Evolutionary conservation across 2,113 vertebrate genomes (phyloP).

Genomic region (Tauraco erythrolophus): DNA sequence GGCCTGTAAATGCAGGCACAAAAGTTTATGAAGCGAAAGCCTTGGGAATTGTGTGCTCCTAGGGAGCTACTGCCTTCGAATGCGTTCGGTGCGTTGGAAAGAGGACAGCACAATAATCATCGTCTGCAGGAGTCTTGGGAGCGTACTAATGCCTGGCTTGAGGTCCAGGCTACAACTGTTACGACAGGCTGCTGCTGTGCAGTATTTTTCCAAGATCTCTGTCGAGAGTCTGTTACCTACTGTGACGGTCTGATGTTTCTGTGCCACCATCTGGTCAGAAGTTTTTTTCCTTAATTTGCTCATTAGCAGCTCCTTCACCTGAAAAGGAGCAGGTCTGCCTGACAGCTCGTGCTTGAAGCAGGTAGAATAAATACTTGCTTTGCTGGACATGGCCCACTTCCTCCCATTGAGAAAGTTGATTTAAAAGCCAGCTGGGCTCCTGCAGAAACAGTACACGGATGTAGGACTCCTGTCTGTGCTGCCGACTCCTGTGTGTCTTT

Average conservation of each 20-base stretch:
- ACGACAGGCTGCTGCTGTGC: not conserved
- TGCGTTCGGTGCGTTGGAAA: not conserved
- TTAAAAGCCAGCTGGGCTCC: not conserved
- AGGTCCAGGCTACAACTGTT: not conserved
- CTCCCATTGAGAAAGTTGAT: not conserved
- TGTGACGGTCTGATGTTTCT: constrained; percentile 26
- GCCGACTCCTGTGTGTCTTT: not conserved
- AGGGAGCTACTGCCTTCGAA: not conserved
- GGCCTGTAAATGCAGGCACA: too few species aligned
- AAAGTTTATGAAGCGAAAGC: not conserved
- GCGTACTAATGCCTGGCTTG: not conserved
- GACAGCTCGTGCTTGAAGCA: not conserved
- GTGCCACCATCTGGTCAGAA: constrained; percentile 53
- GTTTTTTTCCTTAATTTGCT: constrained; percentile 17
- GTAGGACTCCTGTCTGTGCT: not conserved
- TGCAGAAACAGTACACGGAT: not conserved
- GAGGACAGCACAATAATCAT: not conserved
- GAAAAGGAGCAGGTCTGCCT: not conserved
- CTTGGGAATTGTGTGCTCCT: not conserved
- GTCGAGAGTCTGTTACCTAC: not conserved
- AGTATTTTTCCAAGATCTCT: not conserved
- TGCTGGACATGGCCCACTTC: not conserved
- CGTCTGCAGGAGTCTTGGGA: not conserved
- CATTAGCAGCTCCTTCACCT: constrained; percentile 1
- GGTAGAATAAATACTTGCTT: not conserved